These are phyloP conservation scores for Drosophila suzukii DNA, from an alignment of 1,140 invertebrate species.

Conservation along the genomic window DNA sequence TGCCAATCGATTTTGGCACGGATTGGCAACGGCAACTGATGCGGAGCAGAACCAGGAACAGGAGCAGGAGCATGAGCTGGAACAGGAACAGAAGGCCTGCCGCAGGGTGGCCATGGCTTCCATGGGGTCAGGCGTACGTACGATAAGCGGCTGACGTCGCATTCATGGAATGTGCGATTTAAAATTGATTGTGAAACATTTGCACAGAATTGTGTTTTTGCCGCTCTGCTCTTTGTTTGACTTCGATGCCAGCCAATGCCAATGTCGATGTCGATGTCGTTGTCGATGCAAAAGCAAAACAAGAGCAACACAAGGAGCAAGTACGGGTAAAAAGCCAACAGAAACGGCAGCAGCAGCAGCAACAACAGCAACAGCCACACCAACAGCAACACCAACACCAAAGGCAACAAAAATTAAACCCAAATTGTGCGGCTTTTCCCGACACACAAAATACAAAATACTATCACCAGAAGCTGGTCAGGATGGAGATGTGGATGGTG, in stretches of 20 bases:
- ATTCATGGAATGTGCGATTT: conserved; percentile 68
- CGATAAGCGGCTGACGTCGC: conserved; percentile 55
- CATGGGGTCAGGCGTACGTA: conserved; percentile 21
- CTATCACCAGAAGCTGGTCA: conserved; percentile 22
- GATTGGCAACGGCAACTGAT: conserved; percentile 52
- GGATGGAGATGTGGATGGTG: not conserved
- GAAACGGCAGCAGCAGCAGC: not conserved
- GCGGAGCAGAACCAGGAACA: not conserved
- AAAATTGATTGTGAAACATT: conserved; percentile 79
- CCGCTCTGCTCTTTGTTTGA: conserved; percentile 33
- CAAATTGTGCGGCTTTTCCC: conserved; percentile 65
- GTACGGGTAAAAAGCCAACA: conserved; percentile 1
- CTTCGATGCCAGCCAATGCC: conserved; percentile 20
- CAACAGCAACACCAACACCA: conserved; percentile 3
- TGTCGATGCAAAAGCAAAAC: conserved; percentile 14
- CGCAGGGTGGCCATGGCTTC: conserved; percentile 1
- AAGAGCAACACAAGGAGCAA: conserved; percentile 12
- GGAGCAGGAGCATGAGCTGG: conserved; percentile 9
- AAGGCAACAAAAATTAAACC: conserved; percentile 47
- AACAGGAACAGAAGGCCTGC: conserved; percentile 6
- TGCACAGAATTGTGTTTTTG: conserved; percentile 65
- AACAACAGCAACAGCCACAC: not conserved
- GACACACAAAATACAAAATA: conserved; percentile 47
- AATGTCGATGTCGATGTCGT: conserved; percentile 2
- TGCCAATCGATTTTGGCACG: conserved; percentile 78